A percentile compares a stretch with the other conserved stretches of the same genome.
Evolutionary conservation across 2,888 invertebrate species (phyloP).

Genomic region (Megastigmus dorsalis): DNA sequence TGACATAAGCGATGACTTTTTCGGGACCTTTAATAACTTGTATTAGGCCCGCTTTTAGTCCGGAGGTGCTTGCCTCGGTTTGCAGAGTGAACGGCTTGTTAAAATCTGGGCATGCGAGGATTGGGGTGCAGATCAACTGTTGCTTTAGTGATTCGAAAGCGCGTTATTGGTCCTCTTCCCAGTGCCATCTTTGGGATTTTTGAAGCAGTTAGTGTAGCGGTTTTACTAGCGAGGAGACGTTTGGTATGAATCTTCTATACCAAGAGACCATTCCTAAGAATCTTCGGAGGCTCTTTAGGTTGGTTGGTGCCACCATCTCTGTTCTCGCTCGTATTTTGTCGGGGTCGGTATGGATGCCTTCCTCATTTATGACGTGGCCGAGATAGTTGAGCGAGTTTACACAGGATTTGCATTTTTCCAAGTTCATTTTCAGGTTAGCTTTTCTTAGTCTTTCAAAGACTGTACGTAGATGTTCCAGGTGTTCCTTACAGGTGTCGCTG

Average conservation of each 20-base stretch:
- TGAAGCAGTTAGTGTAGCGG: constrained; percentile 9
- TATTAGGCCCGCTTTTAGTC: constrained; percentile 29
- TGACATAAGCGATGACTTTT: constrained; percentile 48
- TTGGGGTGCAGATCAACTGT: not conserved
- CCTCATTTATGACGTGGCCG: constrained; percentile 3
- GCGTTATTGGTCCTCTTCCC: not conserved
- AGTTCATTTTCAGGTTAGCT: no score
- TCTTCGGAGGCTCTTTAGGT: not conserved
- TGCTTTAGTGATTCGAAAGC: not conserved
- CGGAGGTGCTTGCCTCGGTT: constrained; percentile 42
- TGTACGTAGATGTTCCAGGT: not conserved
- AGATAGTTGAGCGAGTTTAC: not conserved
- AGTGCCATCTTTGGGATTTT: constrained; percentile 12
- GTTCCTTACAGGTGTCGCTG: not conserved
- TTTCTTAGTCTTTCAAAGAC: no score
- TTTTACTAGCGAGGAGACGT: not conserved
- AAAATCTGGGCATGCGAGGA: not conserved
- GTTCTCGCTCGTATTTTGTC: not conserved
- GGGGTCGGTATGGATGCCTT: constrained; percentile 23
- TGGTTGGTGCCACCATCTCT: not conserved
- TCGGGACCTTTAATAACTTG: constrained; percentile 17
- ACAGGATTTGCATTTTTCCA: no score
- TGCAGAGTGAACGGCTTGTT: constrained; percentile 28
- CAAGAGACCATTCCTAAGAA: constrained; percentile 22
- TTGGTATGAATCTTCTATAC: constrained; percentile 31